Conservation (phyloP, 2,113 vertebrate genomes). For the Varanus komodoensis region DNA sequence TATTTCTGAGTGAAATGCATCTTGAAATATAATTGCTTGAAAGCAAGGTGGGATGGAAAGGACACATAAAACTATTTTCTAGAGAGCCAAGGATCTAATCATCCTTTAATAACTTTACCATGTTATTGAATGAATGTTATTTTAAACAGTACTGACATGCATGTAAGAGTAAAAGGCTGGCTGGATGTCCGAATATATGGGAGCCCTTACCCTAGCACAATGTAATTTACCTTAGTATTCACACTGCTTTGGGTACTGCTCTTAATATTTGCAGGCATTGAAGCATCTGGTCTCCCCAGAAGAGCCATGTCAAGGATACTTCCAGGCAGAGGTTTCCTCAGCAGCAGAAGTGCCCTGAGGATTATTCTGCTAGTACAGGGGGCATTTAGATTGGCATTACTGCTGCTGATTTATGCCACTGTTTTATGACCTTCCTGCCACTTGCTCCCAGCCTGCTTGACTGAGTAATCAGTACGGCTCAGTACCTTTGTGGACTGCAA, state of each 20-base stretch:
- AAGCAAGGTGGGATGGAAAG: neutral
- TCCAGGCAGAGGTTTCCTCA: neutral
- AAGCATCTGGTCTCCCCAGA: conserved; percentile 64
- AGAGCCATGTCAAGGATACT: conserved; percentile 47
- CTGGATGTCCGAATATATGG: neutral
- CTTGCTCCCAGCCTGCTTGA: neutral
- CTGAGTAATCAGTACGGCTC: neutral
- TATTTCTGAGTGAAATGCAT: neutral
- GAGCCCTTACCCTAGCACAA: no score
- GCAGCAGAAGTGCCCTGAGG: neutral
- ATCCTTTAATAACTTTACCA: neutral
- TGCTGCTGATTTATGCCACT: neutral
- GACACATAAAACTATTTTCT: neutral
- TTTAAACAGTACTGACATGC: neutral
- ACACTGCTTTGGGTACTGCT: neutral
- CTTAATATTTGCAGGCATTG: conserved; percentile 14
- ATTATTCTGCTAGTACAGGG: accelerated
- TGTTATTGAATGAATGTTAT: conserved; percentile 15
- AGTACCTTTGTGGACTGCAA: neutral
- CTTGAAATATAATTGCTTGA: neutral
- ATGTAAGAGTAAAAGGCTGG: neutral
- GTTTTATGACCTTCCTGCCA: no score
- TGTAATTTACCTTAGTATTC: no score
- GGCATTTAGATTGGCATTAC: neutral
- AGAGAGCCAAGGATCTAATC: neutral